A percentile compares a stretch with the other conserved stretches of the same genome.
These are phyloP conservation scores for Nesogale talazaci DNA, from an alignment of 2,113 vertebrate genomes.

Conservation along the genomic window DNA sequence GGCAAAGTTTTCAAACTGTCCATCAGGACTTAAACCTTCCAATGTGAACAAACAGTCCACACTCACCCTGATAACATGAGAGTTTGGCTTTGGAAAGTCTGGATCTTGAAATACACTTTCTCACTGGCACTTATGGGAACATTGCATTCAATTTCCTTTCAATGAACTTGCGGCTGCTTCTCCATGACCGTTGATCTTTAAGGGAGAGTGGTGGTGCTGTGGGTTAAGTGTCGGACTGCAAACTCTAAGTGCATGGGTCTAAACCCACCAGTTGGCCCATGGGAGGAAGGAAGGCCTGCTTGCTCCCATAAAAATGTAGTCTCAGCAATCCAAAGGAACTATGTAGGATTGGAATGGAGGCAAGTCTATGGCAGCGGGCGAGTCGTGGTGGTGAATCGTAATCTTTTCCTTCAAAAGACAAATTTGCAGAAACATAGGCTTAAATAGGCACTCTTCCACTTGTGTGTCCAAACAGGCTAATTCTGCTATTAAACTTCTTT, in stretches of 20 bases:
- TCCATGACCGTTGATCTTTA: background rate
- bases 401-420: conserved; percentile 17
- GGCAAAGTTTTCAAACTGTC: background rate
- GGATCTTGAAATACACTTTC: background rate
- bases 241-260: too few relatives aligned
- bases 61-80: background rate
- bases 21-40: background rate
- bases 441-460: background rate
- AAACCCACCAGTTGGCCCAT: too few relatives aligned
- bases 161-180: background rate
- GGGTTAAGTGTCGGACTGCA: too few relatives aligned
- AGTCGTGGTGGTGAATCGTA: background rate
- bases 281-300: too few relatives aligned
- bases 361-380: too few relatives aligned
- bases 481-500: conserved; percentile 13
- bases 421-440: background rate
- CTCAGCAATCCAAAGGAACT: too few relatives aligned
- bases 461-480: background rate
- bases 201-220: too few relatives aligned
- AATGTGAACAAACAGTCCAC: background rate
- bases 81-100: background rate
- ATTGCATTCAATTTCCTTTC: conserved; percentile 29
- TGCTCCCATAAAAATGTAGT: too few relatives aligned
- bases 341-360: too few relatives aligned
- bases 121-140: background rate